A percentile compares a stretch with the other conserved stretches of the same genome.
Conservation (phyloP, 92 coral and sea anemone genomes). For the Pocillopora grandis region DNA sequence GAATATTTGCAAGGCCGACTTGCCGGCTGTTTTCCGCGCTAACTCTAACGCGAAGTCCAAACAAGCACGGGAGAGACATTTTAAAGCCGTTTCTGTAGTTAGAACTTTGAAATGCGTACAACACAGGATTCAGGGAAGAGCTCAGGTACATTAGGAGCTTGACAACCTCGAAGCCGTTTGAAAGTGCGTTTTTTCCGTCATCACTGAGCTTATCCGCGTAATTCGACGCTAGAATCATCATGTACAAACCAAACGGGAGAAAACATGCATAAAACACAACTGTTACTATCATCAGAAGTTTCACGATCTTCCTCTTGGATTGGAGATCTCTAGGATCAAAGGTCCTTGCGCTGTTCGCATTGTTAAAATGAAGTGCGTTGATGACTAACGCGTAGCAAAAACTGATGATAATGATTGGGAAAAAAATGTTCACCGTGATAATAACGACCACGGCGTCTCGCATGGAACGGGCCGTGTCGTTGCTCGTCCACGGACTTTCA, state of each 20-base stretch:
- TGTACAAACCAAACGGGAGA: conserved; percentile 58
- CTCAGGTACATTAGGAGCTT: conserved; percentile 57
- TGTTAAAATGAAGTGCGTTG: conserved; percentile 64
- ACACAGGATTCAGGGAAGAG: conserved; percentile 67
- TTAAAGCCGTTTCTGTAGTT: conserved; percentile 68
- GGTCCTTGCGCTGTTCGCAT: conserved; percentile 53
- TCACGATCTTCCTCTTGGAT: conserved; percentile 66
- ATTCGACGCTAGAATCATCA: conserved; percentile 61
- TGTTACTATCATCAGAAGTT: conserved; percentile 55
- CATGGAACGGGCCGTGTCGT: conserved; percentile 54
- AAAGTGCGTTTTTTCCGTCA: background rate
- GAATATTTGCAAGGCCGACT: background rate
- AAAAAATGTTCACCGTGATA: conserved; percentile 35
- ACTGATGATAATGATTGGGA: conserved; percentile 36
- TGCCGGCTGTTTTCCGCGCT: background rate
- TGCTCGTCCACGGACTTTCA: conserved; percentile 57
- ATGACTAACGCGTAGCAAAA: conserved; percentile 60
- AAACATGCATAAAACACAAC: conserved; percentile 57
- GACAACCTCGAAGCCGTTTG: conserved; percentile 26
- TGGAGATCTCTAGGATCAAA: conserved; percentile 56
- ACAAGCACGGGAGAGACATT: conserved; percentile 18
- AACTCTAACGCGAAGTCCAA: background rate
- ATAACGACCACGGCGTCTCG: conserved; percentile 54
- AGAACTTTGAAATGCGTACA: conserved; percentile 71
- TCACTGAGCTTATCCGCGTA: conserved; percentile 11